phyloP scores from a whole-genome alignment of 2,113 vertebrate species.

The Heptranchias perlo region DNA sequence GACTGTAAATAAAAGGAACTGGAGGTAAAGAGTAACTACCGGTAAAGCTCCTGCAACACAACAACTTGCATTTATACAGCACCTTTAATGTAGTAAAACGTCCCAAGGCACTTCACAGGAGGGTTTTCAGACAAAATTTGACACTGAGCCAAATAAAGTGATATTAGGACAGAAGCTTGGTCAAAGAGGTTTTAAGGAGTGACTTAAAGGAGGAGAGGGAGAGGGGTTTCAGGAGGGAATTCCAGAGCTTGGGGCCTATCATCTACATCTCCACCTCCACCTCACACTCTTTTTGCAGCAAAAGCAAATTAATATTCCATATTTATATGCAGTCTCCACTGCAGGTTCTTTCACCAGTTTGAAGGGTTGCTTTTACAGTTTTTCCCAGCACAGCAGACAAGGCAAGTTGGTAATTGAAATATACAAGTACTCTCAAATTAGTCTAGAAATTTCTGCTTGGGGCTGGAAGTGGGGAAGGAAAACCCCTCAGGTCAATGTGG shows the following conservation, averaged over 20 bases:
- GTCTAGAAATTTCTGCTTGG: neutral
- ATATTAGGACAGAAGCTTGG: no score
- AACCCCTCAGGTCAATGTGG: neutral
- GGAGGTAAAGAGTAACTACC: neutral
- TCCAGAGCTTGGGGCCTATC: neutral
- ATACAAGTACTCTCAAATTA: neutral
- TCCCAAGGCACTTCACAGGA: neutral
- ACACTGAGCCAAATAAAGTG: neutral
- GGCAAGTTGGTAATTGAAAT: neutral
- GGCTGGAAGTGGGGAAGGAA: neutral
- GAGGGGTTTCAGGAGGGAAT: neutral
- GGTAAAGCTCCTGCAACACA: no score
- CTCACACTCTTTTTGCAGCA: neutral
- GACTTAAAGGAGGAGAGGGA: neutral
- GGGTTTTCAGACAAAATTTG: neutral
- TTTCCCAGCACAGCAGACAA: neutral
- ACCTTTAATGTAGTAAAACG: neutral
- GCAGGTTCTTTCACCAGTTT: neutral
- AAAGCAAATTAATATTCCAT: neutral
- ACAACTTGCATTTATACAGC: neutral
- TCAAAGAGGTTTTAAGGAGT: neutral
- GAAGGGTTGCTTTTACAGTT: neutral
- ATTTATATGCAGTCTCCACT: neutral
- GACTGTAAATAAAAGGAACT: no score
- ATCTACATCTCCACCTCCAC: neutral